Evolutionary conservation across 2,797 vertebrate species (phyloP), one percentile per base, ranked within the genome.

Genomic region (Cygnus olor): DNA sequence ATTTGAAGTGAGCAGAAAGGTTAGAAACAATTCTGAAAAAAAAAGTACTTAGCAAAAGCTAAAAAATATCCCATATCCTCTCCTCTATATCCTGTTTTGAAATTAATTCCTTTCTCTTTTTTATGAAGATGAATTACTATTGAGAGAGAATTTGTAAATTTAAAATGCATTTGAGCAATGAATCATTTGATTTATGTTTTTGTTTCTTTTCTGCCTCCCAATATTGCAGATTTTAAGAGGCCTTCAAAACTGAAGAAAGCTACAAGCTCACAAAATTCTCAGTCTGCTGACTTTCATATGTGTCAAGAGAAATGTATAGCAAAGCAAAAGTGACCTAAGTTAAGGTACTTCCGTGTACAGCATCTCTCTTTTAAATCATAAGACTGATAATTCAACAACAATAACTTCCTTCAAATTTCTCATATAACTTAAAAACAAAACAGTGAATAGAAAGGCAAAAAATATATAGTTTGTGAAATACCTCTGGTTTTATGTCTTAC

Each of bases 191-290:
- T 87, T 58, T 74, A 11, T 64, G 42, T 56, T 79, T 84, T 91
- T 69, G 3, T 54, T 51, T 78, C 14, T 90, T 69, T 65, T 87
- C 30, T 94, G 21, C 7, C 27, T 90, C 14, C 11, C 11, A 76
- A 74, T 76, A 66, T 20, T 90, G 32, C 36, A 95, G 73, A 28
- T 93, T 92, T 94, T 60, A 10, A 89, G 40, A 80, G 79, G 88
- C 92, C 94, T 94, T 94, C 21, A 60, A 56, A 90, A 61, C 42
- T 66, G 58, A 79, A 69, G 79, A 47, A 80, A 92, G 30, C 38
- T 85, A 40, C 9, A 3, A 80, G 72, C 27, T 74, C 34, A 63
- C 15, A 65, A 14, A 90, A 61, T 10, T 36, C 7, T 79, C 34
- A 34, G 25, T 80, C 66, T 84, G 10, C 54, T 89, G 79, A 13